Percentiles rank a stretch among this genome's conserved stretches.
Conservation (phyloP, 2,888 invertebrate species). For the Monopis laevigella region DNA sequence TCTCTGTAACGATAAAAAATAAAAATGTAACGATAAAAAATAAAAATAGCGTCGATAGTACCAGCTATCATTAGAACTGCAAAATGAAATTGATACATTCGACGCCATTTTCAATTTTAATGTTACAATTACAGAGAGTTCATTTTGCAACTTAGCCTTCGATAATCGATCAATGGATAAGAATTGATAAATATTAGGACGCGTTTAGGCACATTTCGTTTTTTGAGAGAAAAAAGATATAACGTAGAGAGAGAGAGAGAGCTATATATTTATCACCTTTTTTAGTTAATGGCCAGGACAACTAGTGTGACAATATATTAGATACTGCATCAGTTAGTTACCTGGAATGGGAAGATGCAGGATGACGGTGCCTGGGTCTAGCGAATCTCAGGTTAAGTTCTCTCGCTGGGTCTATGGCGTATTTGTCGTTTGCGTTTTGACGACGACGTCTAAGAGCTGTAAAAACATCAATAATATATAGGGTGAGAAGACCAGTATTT, state of each 20-base stretch:
- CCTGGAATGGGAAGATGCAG: conserved; percentile 34
- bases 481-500: no score
- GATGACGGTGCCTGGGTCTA: conserved; percentile 66
- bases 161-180: no score
- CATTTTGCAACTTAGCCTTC: background rate
- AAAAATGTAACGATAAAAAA: no score
- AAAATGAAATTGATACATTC: no score
- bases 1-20: no score
- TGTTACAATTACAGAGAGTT: background rate
- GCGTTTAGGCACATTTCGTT: background rate
- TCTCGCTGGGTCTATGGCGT: conserved; percentile 81
- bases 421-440: conserved; percentile 81
- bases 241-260: background rate
- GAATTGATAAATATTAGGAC: no score
- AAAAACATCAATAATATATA: no score
- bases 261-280: background rate
- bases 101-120: no score
- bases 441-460: conserved; percentile 75
- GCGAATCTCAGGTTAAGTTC: conserved; percentile 84
- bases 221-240: background rate
- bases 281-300: background rate
- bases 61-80: no score
- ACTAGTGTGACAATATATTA: background rate
- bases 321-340: background rate
- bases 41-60: no score